A percentile compares a stretch with the other conserved stretches of the same genome.
phyloP scores from a whole-genome alignment of 53 echinoderm and acorn worm genomes.

The Hippasteria phrygiana region DNA sequence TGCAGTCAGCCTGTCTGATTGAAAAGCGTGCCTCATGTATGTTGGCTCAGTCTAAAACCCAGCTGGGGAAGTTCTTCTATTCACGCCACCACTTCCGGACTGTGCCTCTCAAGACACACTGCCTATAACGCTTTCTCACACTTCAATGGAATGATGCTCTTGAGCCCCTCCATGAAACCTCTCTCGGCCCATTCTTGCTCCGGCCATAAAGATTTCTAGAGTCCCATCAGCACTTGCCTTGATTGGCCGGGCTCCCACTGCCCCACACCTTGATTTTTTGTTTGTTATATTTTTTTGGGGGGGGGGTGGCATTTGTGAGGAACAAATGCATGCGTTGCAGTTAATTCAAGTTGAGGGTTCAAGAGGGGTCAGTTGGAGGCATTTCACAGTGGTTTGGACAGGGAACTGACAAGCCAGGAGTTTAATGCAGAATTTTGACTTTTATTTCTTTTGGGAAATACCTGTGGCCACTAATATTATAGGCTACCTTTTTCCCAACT shows the following conservation, averaged over 20 bases:
- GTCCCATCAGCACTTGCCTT: not conserved
- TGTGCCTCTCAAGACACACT: too few relatives aligned
- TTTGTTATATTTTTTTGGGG: not conserved
- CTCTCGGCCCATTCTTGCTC: not conserved
- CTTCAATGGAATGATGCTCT: not conserved
- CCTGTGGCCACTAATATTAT: too few relatives aligned
- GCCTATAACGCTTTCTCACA: not conserved
- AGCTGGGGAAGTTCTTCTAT: too few relatives aligned
- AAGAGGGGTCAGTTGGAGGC: not conserved
- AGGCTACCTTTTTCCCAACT: too few relatives aligned
- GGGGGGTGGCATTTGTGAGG: too few relatives aligned
- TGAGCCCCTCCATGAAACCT: not conserved
- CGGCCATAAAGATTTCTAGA: not conserved
- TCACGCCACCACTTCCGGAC: too few relatives aligned
- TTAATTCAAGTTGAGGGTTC: not conserved
- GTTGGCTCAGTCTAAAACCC: too few relatives aligned
- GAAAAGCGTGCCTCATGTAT: too few relatives aligned
- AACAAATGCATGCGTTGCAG: not conserved
- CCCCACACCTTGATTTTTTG: not conserved
- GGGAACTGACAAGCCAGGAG: not conserved
- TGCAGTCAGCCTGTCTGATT: too few relatives aligned
- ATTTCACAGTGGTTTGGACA: not conserved
- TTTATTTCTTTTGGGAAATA: not conserved
- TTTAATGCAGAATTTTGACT: not conserved
- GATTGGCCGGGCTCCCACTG: not conserved